Conservation (phyloP, 2,797 vertebrate species). For the Passerculus sandwichensis region DNA sequence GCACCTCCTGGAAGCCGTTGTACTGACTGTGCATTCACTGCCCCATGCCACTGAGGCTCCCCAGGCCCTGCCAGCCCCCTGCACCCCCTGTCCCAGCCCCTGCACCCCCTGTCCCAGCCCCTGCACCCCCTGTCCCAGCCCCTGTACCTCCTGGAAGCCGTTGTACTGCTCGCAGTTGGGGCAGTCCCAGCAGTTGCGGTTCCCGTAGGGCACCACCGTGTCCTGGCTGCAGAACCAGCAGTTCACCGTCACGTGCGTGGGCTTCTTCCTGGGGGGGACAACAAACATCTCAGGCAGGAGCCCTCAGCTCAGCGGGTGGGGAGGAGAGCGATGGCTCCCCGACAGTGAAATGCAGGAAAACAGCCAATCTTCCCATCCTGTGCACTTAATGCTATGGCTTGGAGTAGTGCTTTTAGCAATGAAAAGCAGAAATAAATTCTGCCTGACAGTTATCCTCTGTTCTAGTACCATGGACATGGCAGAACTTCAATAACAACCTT, state of each 20-base stretch:
- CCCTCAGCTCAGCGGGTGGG: neutral
- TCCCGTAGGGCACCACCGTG: constrained; percentile 93
- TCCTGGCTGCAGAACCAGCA: constrained; percentile 98
- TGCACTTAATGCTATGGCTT: neutral
- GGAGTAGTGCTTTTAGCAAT: neutral
- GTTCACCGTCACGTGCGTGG: constrained; percentile 88
- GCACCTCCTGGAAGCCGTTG: constrained; percentile 86
- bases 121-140: no score
- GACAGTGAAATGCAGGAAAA: neutral
- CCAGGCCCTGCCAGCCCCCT: constrained; percentile 53
- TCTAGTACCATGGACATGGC: neutral
- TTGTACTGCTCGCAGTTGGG: constrained; percentile 98
- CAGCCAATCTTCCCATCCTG: neutral
- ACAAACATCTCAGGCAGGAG: neutral
- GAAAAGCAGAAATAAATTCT: neutral
- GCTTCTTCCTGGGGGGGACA: constrained; percentile 83
- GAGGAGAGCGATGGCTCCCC: neutral
- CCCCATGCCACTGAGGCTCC: no score
- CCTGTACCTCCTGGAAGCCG: constrained; percentile 92
- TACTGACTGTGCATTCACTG: no score
- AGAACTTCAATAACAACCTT: neutral
- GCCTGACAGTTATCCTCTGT: neutral
- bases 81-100: no score
- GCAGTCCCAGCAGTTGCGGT: constrained; percentile 98
- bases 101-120: no score